phyloP scores from a whole-genome alignment of 2,888 invertebrate genomes.

The Drosophila helvetica region DNA sequence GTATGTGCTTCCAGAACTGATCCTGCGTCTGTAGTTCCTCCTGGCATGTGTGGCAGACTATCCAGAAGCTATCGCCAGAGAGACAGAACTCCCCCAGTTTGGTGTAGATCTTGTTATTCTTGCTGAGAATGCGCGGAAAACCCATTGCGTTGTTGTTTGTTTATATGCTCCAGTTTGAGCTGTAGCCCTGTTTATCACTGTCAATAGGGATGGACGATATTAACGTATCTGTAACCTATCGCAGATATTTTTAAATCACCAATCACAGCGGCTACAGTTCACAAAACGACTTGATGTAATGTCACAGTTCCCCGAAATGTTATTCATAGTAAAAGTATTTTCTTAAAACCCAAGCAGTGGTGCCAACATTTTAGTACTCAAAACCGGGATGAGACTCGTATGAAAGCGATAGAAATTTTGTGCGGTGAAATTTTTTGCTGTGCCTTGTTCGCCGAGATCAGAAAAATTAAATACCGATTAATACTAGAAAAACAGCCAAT shows the following conservation, averaged over 20 bases:
- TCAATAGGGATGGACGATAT: background rate
- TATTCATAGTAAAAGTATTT: too few species aligned
- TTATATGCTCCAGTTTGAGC: constrained; percentile 21
- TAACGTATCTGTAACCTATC: background rate
- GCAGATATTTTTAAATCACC: background rate
- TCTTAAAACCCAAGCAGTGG: too few species aligned
- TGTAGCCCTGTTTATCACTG: constrained; percentile 13
- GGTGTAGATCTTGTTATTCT: constrained; percentile 81
- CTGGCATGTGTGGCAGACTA: constrained; percentile 81
- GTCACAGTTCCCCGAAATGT: too few species aligned
- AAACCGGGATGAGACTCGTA: too few species aligned
- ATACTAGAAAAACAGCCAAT: too few species aligned
- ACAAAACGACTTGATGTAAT: too few species aligned
- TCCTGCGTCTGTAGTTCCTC: constrained; percentile 81
- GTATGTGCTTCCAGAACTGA: constrained; percentile 82
- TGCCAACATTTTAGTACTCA: too few species aligned
- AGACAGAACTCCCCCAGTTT: constrained; percentile 81
- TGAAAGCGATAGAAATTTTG: too few species aligned
- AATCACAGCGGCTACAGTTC: too few species aligned
- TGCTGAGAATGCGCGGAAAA: constrained; percentile 82
- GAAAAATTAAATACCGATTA: too few species aligned
- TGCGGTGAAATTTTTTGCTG: too few species aligned
- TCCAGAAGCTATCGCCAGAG: constrained; percentile 81
- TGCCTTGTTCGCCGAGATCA: too few species aligned
- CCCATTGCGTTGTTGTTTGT: constrained; percentile 73